Conservation (phyloP, 2,113 vertebrate species). For the Alaudala cheleensis region DNA sequence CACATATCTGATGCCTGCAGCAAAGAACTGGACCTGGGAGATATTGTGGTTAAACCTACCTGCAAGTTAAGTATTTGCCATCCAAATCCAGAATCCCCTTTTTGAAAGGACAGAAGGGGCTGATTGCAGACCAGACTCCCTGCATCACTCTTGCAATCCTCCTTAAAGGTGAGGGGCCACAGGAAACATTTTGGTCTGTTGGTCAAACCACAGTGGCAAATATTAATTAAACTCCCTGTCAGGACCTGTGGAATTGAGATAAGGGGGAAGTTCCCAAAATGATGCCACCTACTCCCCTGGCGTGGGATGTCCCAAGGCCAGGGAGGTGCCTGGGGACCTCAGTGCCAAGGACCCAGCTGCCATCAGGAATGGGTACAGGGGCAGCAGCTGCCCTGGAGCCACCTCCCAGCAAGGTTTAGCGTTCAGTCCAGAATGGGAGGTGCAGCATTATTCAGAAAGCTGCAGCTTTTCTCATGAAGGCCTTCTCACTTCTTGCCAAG, state of each 20-base stretch:
- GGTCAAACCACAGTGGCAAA: neutral
- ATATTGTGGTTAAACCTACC: neutral
- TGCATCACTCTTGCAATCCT: neutral
- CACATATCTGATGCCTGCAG: neutral
- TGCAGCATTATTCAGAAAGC: neutral
- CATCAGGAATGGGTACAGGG: neutral
- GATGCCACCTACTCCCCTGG: neutral
- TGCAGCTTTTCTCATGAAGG: neutral
- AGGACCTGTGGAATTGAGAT: neutral
- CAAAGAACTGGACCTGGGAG: neutral
- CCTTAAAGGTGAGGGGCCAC: neutral
- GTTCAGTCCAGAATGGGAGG: neutral
- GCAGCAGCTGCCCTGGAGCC: neutral
- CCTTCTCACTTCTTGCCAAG: neutral
- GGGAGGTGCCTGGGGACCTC: neutral
- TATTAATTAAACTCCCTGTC: neutral
- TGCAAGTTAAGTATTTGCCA: neutral
- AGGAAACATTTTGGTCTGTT: neutral
- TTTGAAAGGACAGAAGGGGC: neutral
- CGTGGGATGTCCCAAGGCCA: neutral
- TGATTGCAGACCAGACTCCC: neutral
- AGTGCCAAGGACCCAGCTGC: neutral
- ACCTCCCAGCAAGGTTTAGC: neutral
- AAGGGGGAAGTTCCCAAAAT: neutral
- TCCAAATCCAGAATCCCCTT: neutral